Conservation (phyloP, 2,797 vertebrate genomes). For the Ammospiza maritima region DNA sequence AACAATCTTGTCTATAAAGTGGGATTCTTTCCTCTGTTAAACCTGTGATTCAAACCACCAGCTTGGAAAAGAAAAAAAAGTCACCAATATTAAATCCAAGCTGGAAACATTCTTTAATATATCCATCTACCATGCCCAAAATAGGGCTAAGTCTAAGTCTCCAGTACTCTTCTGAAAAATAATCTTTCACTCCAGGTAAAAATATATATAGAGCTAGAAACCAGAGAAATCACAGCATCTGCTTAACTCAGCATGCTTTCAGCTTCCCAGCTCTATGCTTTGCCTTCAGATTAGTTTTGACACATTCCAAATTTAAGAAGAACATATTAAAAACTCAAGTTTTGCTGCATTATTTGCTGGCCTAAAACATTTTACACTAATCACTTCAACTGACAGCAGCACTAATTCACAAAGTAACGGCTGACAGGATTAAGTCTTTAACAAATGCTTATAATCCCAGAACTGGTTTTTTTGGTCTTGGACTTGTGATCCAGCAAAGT, state of each 20-base stretch:
- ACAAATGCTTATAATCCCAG: background rate
- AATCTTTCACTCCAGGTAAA: background rate
- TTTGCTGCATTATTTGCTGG: background rate
- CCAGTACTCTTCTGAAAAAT: background rate
- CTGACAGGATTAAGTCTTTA: slow-evolving; percentile 30
- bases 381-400: slow-evolving; percentile 29
- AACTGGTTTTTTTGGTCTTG: background rate
- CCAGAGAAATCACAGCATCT: background rate
- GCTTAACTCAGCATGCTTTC: background rate
- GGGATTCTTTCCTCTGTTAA: background rate
- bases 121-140: background rate
- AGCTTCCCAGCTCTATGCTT: background rate
- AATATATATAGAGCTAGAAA: background rate
- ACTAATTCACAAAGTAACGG: slow-evolving; percentile 16
- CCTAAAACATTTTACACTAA: background rate
- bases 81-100: background rate
- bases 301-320: background rate
- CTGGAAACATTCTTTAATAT: background rate
- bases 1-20: background rate
- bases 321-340: background rate
- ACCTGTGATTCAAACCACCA: background rate
- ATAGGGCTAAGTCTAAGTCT: background rate
- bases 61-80: background rate
- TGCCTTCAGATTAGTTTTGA: background rate
- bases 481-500: background rate